Percentiles rank a stretch among this genome's conserved stretches.
phyloP scores from a whole-genome alignment of 1,140 invertebrate genomes.

The Hyphantria cunea region DNA sequence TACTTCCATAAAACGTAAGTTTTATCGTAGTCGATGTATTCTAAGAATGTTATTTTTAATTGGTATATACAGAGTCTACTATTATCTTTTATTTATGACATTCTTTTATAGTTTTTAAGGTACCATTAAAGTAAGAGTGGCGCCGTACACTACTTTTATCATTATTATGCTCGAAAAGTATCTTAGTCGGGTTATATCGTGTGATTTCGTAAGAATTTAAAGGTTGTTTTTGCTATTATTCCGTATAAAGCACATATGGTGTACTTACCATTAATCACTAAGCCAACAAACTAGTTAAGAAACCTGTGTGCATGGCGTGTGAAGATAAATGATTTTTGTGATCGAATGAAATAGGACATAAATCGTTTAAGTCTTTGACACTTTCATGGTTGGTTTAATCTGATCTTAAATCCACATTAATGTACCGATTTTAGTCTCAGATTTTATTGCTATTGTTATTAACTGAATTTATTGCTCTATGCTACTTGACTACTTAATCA shows the following conservation, averaged over 20 bases:
- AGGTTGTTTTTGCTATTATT: constrained; percentile 16
- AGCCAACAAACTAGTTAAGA: constrained; percentile 7
- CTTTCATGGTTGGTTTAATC: too few species aligned
- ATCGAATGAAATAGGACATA: constrained; percentile 4
- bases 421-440: too few species aligned
- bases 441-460: too few species aligned
- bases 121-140: constrained; percentile 7
- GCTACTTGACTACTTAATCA: too few species aligned
- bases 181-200: constrained; percentile 5
- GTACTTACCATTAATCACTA: constrained; percentile 9
- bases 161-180: constrained; percentile 10
- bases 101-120: constrained; percentile 14
- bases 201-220: constrained; percentile 16
- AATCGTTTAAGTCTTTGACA: constrained; percentile 6
- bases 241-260: constrained; percentile 15
- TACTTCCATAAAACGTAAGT: constrained; percentile 7
- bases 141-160: constrained; percentile 1
- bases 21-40: constrained; percentile 8
- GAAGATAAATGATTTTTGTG: constrained; percentile 22
- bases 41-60: constrained; percentile 22
- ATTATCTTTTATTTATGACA: constrained; percentile 13
- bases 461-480: too few species aligned
- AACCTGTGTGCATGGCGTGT: constrained; percentile 3
- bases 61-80: constrained; percentile 14
- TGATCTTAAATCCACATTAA: too few species aligned